phyloP scores from a whole-genome alignment of 2,888 invertebrate species.

The Drymonia ruficornis region DNA sequence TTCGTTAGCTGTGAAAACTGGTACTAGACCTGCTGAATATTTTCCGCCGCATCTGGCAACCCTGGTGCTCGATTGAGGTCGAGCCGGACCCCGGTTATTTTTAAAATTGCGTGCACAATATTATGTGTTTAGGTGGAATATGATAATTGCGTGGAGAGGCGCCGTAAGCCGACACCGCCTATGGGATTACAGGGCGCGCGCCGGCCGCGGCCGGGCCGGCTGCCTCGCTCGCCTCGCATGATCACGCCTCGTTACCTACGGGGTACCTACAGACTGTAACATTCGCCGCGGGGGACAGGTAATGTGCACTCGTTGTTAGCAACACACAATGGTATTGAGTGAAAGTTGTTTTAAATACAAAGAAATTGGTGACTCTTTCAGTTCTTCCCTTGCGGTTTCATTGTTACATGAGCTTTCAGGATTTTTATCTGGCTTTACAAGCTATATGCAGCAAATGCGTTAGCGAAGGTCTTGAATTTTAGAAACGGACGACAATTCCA shows the following conservation, averaged over 20 bases:
- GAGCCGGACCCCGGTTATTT: constrained; percentile 80
- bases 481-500: too few relatives aligned
- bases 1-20: too few relatives aligned
- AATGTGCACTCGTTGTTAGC: not conserved
- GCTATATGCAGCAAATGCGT: too few relatives aligned
- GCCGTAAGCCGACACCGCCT: constrained; percentile 81
- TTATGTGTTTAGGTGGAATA: constrained; percentile 84
- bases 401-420: not conserved
- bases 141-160: constrained; percentile 81
- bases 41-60: not conserved
- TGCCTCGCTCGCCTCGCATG: constrained; percentile 39
- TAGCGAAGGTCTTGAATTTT: too few relatives aligned
- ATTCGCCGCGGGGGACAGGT: not conserved
- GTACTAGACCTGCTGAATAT: not conserved
- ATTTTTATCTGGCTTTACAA: too few relatives aligned
- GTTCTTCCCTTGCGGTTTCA: too few relatives aligned
- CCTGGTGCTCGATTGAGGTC: constrained; percentile 63
- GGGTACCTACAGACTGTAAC: not conserved
- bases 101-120: constrained; percentile 84
- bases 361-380: not conserved
- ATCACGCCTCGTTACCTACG: constrained; percentile 54
- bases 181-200: constrained; percentile 78
- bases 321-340: not conserved
- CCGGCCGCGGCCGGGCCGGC: constrained; percentile 44
- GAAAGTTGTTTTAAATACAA: not conserved